Conservation (phyloP, 2,888 invertebrate genomes). For the Isotomurus palustris region DNA sequence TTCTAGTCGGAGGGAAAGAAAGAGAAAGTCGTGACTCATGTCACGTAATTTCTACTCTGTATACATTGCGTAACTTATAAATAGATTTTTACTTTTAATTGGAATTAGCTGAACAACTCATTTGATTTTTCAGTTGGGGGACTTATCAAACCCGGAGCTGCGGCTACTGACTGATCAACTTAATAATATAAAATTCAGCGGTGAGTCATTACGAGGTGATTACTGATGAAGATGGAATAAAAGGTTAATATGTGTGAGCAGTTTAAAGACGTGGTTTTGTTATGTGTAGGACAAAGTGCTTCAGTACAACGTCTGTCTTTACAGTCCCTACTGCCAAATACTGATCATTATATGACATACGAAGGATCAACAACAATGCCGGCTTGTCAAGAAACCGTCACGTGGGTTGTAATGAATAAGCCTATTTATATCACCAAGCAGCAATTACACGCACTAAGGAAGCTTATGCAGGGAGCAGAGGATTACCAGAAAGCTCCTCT, state of each 20-base stretch:
- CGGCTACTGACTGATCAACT: conserved; percentile 86
- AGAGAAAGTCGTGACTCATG: no score
- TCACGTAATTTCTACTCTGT: no score
- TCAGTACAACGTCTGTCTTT: conserved; percentile 80
- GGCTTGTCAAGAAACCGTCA: conserved; percentile 94
- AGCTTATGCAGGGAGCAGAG: conserved; percentile 82
- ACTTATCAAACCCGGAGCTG: conserved; percentile 84
- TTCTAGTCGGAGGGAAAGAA: no score
- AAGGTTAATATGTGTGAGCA: no score
- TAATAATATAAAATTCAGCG: conserved; percentile 85
- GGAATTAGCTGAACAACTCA: neutral
- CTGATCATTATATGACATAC: conserved; percentile 96
- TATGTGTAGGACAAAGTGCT: conserved; percentile 68
- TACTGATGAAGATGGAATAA: no score
- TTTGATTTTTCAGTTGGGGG: conserved; percentile 65
- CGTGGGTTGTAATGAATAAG: conserved; percentile 96
- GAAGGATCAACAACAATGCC: conserved; percentile 96
- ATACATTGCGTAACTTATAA: no score
- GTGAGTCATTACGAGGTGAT: conserved; percentile 60
- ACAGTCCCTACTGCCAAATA: conserved; percentile 81
- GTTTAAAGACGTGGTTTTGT: no score
- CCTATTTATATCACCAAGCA: conserved; percentile 96
- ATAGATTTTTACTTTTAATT: no score
- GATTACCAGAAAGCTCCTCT: conserved; percentile 78
- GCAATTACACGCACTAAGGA: conserved; percentile 79